These are phyloP conservation scores for Corythoichthys haematopterus DNA, from an alignment of 2,113 vertebrate genomes.

Conservation along the genomic window DNA sequence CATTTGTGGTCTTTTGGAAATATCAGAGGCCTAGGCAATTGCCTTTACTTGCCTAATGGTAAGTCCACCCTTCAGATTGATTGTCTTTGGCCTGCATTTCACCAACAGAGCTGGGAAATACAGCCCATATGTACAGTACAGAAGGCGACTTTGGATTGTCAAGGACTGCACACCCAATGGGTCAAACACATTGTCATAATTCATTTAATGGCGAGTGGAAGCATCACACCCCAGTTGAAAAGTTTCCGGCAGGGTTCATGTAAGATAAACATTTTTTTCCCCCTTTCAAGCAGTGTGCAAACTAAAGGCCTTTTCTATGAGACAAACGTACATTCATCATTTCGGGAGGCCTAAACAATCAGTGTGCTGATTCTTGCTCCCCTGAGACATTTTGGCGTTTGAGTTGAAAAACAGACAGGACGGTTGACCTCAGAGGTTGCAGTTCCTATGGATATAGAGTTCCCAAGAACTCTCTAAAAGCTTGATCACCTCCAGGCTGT, in stretches of 20 bases:
- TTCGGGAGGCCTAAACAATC: not conserved
- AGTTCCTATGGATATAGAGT: slow-evolving; percentile 6
- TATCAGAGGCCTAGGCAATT: not conserved
- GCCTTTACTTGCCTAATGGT: not conserved
- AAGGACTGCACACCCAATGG: slow-evolving; percentile 33
- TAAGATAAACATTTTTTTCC: not conserved
- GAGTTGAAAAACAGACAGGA: slow-evolving; percentile 15
- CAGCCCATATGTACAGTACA: slow-evolving; percentile 20
- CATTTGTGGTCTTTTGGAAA: not conserved
- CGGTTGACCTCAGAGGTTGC: slow-evolving; percentile 1
- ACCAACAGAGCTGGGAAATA: slow-evolving; percentile 37
- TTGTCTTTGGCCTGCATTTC: slow-evolving; percentile 47
- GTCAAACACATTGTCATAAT: slow-evolving; percentile 24
- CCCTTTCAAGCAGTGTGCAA: not conserved
- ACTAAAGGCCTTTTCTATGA: not conserved
- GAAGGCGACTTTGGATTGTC: slow-evolving; percentile 34
- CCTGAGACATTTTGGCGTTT: not conserved
- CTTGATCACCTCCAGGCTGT: slow-evolving; percentile 15
- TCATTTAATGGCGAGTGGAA: slow-evolving; percentile 14
- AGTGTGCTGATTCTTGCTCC: not conserved
- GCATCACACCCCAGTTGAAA: slow-evolving; percentile 12
- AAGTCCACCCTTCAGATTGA: slow-evolving; percentile 7
- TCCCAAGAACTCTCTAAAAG: slow-evolving; percentile 9
- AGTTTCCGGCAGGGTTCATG: not conserved
- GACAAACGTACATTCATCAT: not conserved